phyloP scores from a whole-genome alignment of 2,113 vertebrate genomes.

The Lasiurus borealis region DNA sequence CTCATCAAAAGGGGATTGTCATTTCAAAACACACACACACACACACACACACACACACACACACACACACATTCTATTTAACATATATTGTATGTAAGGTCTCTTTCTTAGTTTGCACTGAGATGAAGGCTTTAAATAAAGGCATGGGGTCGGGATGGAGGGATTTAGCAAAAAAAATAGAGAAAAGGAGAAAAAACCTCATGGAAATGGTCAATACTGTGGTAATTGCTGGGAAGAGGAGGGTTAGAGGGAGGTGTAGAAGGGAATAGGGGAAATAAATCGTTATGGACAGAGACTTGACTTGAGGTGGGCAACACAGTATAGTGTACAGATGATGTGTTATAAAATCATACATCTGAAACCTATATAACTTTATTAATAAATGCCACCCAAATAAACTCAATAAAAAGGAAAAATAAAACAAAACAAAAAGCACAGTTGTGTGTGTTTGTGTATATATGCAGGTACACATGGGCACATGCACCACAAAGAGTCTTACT shows the following conservation, averaged over 20 bases:
- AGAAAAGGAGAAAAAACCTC: neutral
- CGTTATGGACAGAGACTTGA: neutral
- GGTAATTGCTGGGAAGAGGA: neutral
- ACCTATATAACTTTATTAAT: neutral
- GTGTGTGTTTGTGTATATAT: no score
- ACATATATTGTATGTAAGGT: neutral
- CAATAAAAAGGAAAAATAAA: neutral
- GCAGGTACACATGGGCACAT: neutral
- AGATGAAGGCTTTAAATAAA: conserved; percentile 18
- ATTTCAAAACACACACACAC: neutral
- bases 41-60: neutral
- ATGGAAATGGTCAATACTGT: neutral
- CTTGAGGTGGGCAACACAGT: neutral
- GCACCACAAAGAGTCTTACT: neutral
- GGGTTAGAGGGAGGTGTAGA: no score
- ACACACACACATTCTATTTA: neutral
- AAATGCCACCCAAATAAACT: neutral
- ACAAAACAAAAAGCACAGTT: no score
- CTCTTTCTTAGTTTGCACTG: conserved; percentile 27
- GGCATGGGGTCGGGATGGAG: neutral
- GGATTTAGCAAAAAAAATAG: neutral
- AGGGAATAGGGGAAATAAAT: neutral
- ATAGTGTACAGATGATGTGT: neutral
- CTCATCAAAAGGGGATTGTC: neutral
- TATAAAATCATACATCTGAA: neutral